phyloP scores from a whole-genome alignment of 2,888 invertebrate species.

The Phrixothrix hirtus region DNA sequence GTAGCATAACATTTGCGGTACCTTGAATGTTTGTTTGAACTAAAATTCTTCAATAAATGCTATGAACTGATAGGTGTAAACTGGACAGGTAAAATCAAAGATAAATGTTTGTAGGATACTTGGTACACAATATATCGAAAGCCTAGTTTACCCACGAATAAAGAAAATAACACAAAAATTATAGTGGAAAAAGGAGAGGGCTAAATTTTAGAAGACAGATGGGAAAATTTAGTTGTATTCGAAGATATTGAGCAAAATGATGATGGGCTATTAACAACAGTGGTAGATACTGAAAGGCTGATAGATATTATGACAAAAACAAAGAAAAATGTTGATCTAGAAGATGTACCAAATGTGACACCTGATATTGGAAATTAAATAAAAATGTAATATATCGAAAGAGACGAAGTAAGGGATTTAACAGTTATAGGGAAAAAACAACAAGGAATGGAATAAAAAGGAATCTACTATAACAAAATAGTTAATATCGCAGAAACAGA shows the following conservation, averaged over 20 bases:
- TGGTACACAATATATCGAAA: conserved; percentile 30
- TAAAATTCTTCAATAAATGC: conserved; percentile 13
- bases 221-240: conserved; percentile 19
- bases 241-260: conserved; percentile 1
- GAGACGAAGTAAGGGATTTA: no score
- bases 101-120: conserved; percentile 30
- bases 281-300: neutral
- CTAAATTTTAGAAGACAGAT: conserved; percentile 15
- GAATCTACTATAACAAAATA: no score
- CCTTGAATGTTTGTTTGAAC: no score
- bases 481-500: no score
- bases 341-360: no score
- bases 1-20: no score
- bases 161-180: conserved; percentile 11
- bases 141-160: conserved; percentile 9
- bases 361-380: no score
- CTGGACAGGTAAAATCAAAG: conserved; percentile 22
- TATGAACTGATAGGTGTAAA: conserved; percentile 12
- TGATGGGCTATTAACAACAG: conserved; percentile 1
- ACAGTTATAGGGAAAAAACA: no score
- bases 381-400: no score
- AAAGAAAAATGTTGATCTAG: no score
- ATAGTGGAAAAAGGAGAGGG: conserved; percentile 15
- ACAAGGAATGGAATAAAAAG: no score
- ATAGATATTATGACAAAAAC: neutral